Base-by-base conservation (phyloP, 2,888 invertebrate genomes). In the Fragum sueziense region DNA sequence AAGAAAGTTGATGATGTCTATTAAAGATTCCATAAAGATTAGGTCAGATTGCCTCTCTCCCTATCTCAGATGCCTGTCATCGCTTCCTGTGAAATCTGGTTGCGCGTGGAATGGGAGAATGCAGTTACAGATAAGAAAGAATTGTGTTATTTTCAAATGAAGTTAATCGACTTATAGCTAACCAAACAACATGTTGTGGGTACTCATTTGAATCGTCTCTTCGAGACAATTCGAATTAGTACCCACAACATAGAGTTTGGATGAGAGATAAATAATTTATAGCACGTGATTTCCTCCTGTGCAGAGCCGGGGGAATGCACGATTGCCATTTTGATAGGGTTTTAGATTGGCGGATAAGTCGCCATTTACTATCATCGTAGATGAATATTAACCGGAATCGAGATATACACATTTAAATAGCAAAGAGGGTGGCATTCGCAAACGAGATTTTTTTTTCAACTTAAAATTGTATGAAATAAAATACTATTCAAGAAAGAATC, bases 1-100 rank as follows among this genome's bases (percentile, higher is more conserved):
- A 84, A 80, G 73, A 27, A 33, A 22, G 67, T 73, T 76, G 84
- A 73, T 82, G 84, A 84, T 54, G 76, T 41, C 74, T 76, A 84
- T 84, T 76, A 82, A 73, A 84, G 84, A 84, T 84, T 72, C 72
- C n/a, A 76, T 76, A 74, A 76, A 84, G 84, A 84, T 82, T 82
- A 67, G 82, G 82, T 82, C 82, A 79, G 78, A 79, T 84, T 74
- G 74, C 65, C 65, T 57, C 71, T 70, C 77, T 31, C 17, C 33
- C 51, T 74, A 84, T 81, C 80, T 68, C 61, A 76, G 71, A 47
- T 47, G 59, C 34, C 79, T 84, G 84, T 76, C 84, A 79, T 59
- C 73, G 34, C 68, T 73, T 76, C 78, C 70, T 69, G 76, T 70
- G 78, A 61, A 67, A 52, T 70, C 74, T 74, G 59, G 71, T 74